These are phyloP conservation scores for Agrypnia vestita DNA, from an alignment of 1,140 invertebrate species.

Conservation along the genomic window DNA sequence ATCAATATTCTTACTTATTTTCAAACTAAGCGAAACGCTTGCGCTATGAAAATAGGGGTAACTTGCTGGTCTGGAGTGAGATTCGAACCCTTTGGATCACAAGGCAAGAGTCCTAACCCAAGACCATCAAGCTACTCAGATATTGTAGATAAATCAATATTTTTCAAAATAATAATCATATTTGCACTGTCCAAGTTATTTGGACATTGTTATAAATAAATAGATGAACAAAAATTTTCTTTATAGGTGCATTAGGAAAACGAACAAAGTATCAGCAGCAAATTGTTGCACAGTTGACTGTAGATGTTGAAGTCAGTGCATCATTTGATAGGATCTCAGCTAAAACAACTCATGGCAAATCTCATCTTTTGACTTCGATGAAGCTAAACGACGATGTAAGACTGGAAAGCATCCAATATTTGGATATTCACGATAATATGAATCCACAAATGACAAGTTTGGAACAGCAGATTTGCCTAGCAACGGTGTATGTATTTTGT, in stretches of 20 bases:
- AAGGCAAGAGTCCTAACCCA: too few relatives aligned
- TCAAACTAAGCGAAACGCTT: too few relatives aligned
- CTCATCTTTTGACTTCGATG: constrained; percentile 76
- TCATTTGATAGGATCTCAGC: constrained; percentile 67
- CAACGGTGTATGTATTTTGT: constrained; percentile 76
- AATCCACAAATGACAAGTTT: constrained; percentile 77
- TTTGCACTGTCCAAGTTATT: too few relatives aligned
- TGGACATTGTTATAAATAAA: too few relatives aligned
- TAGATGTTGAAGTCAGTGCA: constrained; percentile 76
- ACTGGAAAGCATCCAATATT: constrained; percentile 84
- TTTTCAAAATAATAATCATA: too few relatives aligned
- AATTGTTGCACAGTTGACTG: constrained; percentile 85
- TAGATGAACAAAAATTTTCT: constrained; percentile 13
- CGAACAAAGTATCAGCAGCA: constrained; percentile 91
- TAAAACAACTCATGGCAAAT: constrained; percentile 67
- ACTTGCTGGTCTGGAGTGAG: too few relatives aligned
- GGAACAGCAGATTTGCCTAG: constrained; percentile 86
- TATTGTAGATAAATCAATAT: too few relatives aligned
- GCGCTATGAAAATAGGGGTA: too few relatives aligned
- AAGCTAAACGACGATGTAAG: constrained; percentile 89
- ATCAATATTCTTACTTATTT: too few relatives aligned
- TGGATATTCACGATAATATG: constrained; percentile 73
- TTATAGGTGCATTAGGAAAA: constrained; percentile 86
- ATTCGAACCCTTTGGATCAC: too few relatives aligned
- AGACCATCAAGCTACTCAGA: too few relatives aligned